phyloP scores from a whole-genome alignment of 1,140 invertebrate species.

The Harpegnathos saltator region DNA sequence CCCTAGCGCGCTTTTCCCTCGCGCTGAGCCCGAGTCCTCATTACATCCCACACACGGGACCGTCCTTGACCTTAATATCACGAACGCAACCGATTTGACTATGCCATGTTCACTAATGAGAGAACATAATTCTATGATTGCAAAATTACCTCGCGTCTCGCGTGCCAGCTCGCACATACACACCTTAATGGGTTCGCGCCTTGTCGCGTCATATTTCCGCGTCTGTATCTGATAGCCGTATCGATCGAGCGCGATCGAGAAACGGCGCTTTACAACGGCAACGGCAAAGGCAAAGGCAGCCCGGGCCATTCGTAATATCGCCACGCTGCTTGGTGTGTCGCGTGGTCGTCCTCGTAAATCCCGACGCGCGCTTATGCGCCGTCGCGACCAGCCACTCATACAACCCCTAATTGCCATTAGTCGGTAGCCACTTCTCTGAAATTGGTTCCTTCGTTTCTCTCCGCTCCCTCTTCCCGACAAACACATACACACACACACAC shows the following conservation, averaged over 20 bases:
- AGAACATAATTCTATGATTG: background rate
- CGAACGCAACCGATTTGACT: background rate
- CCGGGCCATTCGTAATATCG: constrained; percentile 35
- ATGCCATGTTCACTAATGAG: background rate
- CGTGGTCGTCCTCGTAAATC: constrained; percentile 70
- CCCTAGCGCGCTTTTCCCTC: too few relatives aligned
- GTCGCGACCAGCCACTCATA: constrained; percentile 68
- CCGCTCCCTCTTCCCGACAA: constrained; percentile 33
- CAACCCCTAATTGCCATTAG: constrained; percentile 76
- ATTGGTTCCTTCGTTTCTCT: constrained; percentile 71
- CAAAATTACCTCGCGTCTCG: background rate
- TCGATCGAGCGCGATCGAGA: constrained; percentile 9
- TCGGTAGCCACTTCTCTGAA: constrained; percentile 72
- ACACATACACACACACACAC: background rate
- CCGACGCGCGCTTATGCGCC: constrained; percentile 65
- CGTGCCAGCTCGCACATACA: background rate
- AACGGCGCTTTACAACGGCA: too few relatives aligned
- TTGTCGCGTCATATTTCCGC: background rate
- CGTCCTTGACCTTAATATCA: background rate
- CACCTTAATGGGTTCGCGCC: background rate
- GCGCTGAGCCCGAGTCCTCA: too few relatives aligned
- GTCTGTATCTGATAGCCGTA: constrained; percentile 22
- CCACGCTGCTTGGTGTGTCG: constrained; percentile 57
- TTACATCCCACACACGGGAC: background rate
- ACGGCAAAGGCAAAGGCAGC: too few relatives aligned